phyloP scores from a whole-genome alignment of 2,797 vertebrate genomes.

The Gymnoscopelus microlampas region DNA sequence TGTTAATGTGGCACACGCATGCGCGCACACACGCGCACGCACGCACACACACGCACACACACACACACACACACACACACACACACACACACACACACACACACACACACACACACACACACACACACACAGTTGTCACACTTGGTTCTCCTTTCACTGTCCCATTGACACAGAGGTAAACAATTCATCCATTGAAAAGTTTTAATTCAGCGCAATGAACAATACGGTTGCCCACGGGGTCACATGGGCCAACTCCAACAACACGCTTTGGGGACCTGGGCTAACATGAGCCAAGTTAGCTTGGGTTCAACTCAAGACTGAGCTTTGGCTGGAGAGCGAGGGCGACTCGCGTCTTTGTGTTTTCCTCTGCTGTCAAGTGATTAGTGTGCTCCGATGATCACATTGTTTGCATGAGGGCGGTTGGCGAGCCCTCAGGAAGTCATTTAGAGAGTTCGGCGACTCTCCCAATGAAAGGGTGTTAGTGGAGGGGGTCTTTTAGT shows the following conservation, averaged over 20 bases:
- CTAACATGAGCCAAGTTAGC: slow-evolving; percentile 1
- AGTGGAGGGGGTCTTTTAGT: slow-evolving; percentile 63
- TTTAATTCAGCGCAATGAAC: slow-evolving; percentile 36
- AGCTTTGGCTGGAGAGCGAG: slow-evolving; percentile 6
- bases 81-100: slow-evolving; percentile 15
- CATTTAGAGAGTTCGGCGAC: slow-evolving; percentile 62
- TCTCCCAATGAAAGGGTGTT: slow-evolving; percentile 63
- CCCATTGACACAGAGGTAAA: slow-evolving; percentile 24
- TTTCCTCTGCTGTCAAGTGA: slow-evolving; percentile 56
- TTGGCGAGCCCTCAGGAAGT: slow-evolving; percentile 60
- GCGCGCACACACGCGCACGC: background rate
- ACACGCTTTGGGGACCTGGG: slow-evolving; percentile 2
- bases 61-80: slow-evolving; percentile 12
- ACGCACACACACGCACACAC: background rate
- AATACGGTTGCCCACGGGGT: slow-evolving; percentile 10
- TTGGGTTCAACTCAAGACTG: slow-evolving; percentile 7
- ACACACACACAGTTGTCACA: background rate
- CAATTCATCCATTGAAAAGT: slow-evolving; percentile 25
- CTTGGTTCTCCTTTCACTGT: slow-evolving; percentile 1
- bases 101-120: slow-evolving; percentile 9
- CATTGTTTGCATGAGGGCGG: slow-evolving; percentile 60
- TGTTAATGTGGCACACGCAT: slow-evolving; percentile 30
- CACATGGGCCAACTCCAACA: slow-evolving; percentile 21
- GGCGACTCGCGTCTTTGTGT: slow-evolving; percentile 32
- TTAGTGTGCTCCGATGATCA: slow-evolving; percentile 60